Evolutionary conservation across 2,113 vertebrate genomes (phyloP).

Genomic region (Holacanthus passer): DNA sequence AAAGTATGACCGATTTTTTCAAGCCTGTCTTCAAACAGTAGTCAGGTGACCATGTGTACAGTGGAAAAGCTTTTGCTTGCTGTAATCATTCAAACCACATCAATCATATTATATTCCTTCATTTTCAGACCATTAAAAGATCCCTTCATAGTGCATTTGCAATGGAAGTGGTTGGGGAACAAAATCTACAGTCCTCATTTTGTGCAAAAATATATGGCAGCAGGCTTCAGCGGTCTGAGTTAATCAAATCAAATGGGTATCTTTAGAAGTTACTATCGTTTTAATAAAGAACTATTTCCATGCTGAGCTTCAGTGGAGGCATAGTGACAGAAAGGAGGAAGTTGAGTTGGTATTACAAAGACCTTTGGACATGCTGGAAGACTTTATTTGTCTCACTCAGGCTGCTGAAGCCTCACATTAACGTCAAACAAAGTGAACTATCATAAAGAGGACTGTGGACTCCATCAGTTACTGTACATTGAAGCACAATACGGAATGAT

Average conservation of each 20-base stretch:
- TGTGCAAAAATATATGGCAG: neutral
- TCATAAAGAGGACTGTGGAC: neutral
- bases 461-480: neutral
- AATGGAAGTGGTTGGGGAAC: neutral
- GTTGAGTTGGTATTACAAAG: neutral
- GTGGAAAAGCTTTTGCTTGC: neutral
- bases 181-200: neutral
- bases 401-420: neutral
- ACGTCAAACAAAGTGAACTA: too few relatives aligned
- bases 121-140: too few relatives aligned
- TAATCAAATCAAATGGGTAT: neutral
- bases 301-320: too few relatives aligned
- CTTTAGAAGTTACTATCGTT: too few relatives aligned
- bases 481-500: neutral
- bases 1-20: neutral
- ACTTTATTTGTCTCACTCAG: too few relatives aligned
- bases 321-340: neutral
- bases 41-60: neutral
- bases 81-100: too few relatives aligned
- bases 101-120: too few relatives aligned
- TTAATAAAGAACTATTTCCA: neutral
- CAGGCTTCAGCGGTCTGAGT: neutral
- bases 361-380: neutral
- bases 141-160: neutral
- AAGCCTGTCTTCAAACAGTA: neutral